Evolutionary conservation across 2,797 vertebrate species (phyloP).

Genomic region (Bradypodion ventrale): DNA sequence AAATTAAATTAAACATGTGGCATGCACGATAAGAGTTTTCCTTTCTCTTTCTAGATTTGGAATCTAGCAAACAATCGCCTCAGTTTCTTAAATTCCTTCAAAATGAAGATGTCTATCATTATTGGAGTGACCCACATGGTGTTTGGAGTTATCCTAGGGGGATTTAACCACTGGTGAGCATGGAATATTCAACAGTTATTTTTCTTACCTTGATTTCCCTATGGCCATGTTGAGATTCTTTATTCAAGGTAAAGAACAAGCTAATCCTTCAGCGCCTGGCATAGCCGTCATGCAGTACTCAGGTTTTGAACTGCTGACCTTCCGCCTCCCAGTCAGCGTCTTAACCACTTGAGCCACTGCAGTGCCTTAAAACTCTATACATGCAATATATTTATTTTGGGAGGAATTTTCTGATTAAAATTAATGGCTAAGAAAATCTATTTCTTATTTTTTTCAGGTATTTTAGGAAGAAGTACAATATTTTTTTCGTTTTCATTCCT

Average conservation of each 20-base stretch:
- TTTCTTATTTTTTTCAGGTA: constrained; percentile 75
- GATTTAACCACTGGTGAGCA: constrained; percentile 96
- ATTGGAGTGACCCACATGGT: constrained; percentile 94
- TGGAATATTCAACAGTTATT: background rate
- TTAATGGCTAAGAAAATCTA: background rate
- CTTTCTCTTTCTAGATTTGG: constrained; percentile 86
- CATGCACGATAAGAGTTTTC: background rate
- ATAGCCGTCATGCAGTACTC: no score
- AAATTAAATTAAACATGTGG: no score
- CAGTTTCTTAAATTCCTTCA: constrained; percentile 96
- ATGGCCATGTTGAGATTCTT: background rate
- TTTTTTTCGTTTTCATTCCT: constrained; percentile 91
- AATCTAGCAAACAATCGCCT: constrained; percentile 94
- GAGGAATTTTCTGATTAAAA: background rate
- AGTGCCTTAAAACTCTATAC: background rate
- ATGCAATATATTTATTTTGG: background rate
- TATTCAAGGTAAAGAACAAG: background rate
- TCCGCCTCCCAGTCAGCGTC: no score
- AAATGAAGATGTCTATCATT: constrained; percentile 99
- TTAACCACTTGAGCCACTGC: no score
- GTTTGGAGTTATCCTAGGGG: constrained; percentile 90
- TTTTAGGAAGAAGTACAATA: constrained; percentile 87
- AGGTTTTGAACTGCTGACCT: no score
- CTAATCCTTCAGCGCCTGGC: background rate
- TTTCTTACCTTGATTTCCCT: background rate